These are phyloP conservation scores for Misgurnus anguillicaudatus DNA, from an alignment of 2,113 vertebrate species.

Conservation along the genomic window DNA sequence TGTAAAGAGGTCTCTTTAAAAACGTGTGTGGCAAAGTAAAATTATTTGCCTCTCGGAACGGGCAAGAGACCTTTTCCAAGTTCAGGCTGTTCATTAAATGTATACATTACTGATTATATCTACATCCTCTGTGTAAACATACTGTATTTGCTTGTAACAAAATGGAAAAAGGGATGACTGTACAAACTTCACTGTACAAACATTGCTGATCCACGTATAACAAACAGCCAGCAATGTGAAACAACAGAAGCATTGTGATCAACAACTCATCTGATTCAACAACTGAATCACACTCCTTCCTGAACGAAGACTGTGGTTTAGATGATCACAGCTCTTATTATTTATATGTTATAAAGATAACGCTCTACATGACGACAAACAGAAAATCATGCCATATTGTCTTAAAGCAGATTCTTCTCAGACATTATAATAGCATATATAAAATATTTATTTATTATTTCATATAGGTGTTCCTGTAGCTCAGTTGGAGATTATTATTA, in stretches of 20 bases:
- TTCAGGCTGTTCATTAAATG: not conserved
- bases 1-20: slow-evolving; percentile 27
- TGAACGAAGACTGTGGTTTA: not conserved
- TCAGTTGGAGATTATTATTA: too few species aligned
- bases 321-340: too few species aligned
- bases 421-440: too few species aligned
- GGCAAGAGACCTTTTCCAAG: not conserved
- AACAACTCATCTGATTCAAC: slow-evolving; percentile 14
- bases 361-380: too few species aligned
- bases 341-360: too few species aligned
- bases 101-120: not conserved
- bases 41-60: not conserved
- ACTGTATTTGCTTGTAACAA: not conserved
- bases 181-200: not conserved
- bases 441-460: too few species aligned
- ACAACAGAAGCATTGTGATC: slow-evolving; percentile 24
- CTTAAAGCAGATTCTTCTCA: too few species aligned
- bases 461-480: too few species aligned
- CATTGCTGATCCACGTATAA: slow-evolving; percentile 26
- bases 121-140: not conserved
- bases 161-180: not conserved
- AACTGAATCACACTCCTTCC: not conserved
- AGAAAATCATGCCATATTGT: too few species aligned
- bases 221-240: slow-evolving; percentile 14
- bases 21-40: not conserved